These are phyloP conservation scores for Agonum fuliginosum DNA, from an alignment of 2,888 invertebrate genomes.

Conservation along the genomic window DNA sequence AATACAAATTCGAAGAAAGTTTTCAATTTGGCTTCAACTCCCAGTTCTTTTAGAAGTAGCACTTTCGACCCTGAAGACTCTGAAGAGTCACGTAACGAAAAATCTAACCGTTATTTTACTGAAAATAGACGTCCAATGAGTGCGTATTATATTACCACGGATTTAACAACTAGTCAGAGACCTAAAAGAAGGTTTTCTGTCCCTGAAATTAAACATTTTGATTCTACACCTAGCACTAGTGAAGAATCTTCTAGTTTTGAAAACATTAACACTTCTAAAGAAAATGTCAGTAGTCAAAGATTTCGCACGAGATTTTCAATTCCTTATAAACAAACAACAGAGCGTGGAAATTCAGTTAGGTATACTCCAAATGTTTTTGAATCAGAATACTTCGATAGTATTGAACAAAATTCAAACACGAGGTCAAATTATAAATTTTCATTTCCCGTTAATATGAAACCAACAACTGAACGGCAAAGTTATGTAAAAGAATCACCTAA, in stretches of 20 bases:
- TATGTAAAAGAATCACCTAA: background rate
- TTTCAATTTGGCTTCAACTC: conserved; percentile 42
- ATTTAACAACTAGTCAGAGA: conserved; percentile 25
- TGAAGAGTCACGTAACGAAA: conserved; percentile 5
- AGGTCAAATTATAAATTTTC: conserved; percentile 36
- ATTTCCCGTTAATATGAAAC: conserved; percentile 30
- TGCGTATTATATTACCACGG: conserved; percentile 40
- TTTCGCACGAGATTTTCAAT: background rate
- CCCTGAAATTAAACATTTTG: background rate
- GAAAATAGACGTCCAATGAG: conserved; percentile 18
- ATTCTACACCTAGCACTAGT: conserved; percentile 10
- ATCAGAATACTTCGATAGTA: conserved; percentile 16
- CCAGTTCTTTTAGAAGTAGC: conserved; percentile 9
- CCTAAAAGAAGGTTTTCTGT: background rate
- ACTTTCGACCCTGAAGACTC: conserved; percentile 8
- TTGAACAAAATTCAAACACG: background rate
- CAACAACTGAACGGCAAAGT: conserved; percentile 36
- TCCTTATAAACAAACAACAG: conserved; percentile 7
- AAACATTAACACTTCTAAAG: background rate
- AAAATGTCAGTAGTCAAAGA: conserved; percentile 16
- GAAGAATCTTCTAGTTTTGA: conserved; percentile 10
- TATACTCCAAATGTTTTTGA: conserved; percentile 22
- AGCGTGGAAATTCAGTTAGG: conserved; percentile 25
- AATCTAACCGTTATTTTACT: conserved; percentile 12
- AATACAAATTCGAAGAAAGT: conserved; percentile 34